Evolutionary conservation across 2,113 vertebrate species (phyloP), one percentile per base, ranked within the genome.

Genomic region (Rhipidura dahli): DNA sequence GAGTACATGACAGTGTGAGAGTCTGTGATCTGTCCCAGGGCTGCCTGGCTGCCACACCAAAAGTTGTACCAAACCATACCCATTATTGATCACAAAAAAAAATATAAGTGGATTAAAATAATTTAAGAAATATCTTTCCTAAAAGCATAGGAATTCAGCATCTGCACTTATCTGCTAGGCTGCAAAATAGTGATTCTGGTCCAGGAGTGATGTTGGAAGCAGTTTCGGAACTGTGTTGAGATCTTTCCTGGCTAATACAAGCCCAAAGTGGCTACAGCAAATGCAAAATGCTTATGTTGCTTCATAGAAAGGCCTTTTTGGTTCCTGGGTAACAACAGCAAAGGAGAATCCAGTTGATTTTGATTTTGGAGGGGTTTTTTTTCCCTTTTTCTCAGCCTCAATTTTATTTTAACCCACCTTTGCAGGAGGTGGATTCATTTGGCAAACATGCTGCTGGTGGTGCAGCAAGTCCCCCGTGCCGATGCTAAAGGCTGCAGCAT

Each of bases 291-390:
- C 3, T 73, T 81, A 14, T 9, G 7, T 45, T 68, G 35, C 37
- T 24, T 53, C 31, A 40, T 17, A 28, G 39, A 63, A 96, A 73
- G 21, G 5, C 30, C n/a, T n/a, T n/a, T n/a, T n/a, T n/a, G n/a
- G n/a, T 61, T 71, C 12, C 24, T 57, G 24, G 1, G 2, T 51
- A 56, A 64, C 9, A 71, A n/a, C 24, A 72, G n/a, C 28, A 76
- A 81, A 79, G 54, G 37, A 72, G 8, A 92, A 90, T 56, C 42
- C 54, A 40, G 11, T 20, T 53, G 50, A 45, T 75, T 59, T 57
- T 31, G 2, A 0, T 9, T 16, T 3, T n/a, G n/a, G n/a, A n/a
- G 0, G 0, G 0, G 0, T 5, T 28, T 30, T 51, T 69, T 33
- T 63, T 28, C 10, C 7, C 10, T 39, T 68, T 53, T 84, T 66